Base-by-base conservation (phyloP, 2,113 vertebrate genomes). In the Antechinus stuartii region DNA sequence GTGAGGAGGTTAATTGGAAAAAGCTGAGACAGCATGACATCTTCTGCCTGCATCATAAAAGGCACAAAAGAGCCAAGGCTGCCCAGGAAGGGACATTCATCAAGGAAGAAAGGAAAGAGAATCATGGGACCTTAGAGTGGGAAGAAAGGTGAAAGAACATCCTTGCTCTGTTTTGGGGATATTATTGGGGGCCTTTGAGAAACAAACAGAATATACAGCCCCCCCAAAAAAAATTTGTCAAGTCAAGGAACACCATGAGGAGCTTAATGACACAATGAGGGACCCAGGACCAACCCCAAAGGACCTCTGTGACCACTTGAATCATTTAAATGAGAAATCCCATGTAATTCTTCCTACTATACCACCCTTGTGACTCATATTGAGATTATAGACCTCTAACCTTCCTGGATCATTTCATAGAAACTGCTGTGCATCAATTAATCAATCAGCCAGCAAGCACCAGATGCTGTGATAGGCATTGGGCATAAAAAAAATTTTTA, bases 1-100 rank as follows among this genome's bases (percentile, higher is more conserved):
- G 68, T 22, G 68, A 84, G 68, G 68, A 84, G 68, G 68, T 84
- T 84, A 84, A 84, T 84, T 84, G 68, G 68, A 84, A 84, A 84
- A n/a, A 84, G 68, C 68, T 84, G 68, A 84, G 68, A 84, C 68
- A 84, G 68, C 68, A 84, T 42, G 68, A 42, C 68, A 84, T 84
- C 68, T 84, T 42, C 68, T 42, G n/a, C 68, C 68, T 84, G 68
- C 68, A 84, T 84, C 68, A 84, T 42, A 84, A 84, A 42, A 84
- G 68, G 7, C 68, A 84, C 68, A 84, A 84, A 84, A 84, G 6
- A 84, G 68, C 6, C 68, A 84, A 42, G 68, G n/a, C 68, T 84
- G n/a, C 16, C 61, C n/a, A 6, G 19, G n/a, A 42, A 42, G n/a
- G 68, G 68, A 84, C 68, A 84, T 84, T 84, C 68, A 84, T 84